These are phyloP conservation scores for Mimas tiliae DNA, from an alignment of 2,888 invertebrate species.

Conservation along the genomic window DNA sequence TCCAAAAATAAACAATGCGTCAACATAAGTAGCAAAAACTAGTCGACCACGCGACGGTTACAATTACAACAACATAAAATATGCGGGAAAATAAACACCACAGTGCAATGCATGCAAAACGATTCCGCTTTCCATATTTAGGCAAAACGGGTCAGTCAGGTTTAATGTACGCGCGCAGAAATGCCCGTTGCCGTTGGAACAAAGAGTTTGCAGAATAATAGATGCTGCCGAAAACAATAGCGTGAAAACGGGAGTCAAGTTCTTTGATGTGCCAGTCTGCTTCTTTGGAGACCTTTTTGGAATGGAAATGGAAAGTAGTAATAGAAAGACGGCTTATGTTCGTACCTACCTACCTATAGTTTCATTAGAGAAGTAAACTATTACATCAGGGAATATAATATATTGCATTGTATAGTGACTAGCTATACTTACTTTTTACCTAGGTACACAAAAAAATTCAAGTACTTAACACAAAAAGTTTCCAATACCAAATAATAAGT, in stretches of 20 bases:
- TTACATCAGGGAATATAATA: neutral
- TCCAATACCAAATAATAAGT: too few species aligned
- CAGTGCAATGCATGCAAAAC: constrained; percentile 42
- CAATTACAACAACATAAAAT: constrained; percentile 30
- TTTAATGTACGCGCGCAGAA: constrained; percentile 45
- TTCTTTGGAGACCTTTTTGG: constrained; percentile 3
- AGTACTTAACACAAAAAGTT: too few species aligned
- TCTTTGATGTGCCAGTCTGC: constrained; percentile 15
- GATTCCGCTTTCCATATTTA: constrained; percentile 69
- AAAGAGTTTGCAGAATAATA: constrained; percentile 43
- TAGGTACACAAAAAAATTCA: too few species aligned
- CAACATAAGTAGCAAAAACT: constrained; percentile 30
- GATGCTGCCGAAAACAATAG: constrained; percentile 26
- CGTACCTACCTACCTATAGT: too few species aligned
- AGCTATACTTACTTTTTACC: too few species aligned
- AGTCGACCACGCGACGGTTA: neutral
- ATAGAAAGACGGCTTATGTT: neutral
- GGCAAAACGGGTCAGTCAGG: constrained; percentile 61
- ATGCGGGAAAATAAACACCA: constrained; percentile 45
- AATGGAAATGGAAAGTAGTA: constrained; percentile 1
- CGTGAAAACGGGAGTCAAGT: constrained; percentile 14
- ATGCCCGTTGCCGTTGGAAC: constrained; percentile 40
- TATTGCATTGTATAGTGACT: neutral
- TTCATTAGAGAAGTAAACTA: neutral
- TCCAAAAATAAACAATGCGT: constrained; percentile 6